Evolutionary conservation across 1,140 invertebrate genomes (phyloP).

Genomic region (Diorhabda elongata): DNA sequence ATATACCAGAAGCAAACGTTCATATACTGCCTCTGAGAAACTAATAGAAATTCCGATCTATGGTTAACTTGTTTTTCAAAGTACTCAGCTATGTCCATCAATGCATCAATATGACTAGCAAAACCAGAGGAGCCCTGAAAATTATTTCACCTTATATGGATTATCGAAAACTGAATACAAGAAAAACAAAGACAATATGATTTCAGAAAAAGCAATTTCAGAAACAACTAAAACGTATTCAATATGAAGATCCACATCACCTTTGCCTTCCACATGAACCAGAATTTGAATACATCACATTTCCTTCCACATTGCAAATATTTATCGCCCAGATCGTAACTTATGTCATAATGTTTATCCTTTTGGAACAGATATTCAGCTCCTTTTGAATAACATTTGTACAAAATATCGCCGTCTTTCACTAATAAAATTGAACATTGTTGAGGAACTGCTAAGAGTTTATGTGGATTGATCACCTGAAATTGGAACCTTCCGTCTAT

Average conservation of each 20-base stretch:
- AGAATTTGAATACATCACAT: constrained; percentile 67
- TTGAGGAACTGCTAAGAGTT: constrained; percentile 61
- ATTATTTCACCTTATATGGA: neutral
- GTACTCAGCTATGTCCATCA: constrained; percentile 50
- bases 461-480: constrained; percentile 62
- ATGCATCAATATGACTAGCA: constrained; percentile 54
- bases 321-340: constrained; percentile 63
- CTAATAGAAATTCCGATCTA: constrained; percentile 48
- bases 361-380: constrained; percentile 64
- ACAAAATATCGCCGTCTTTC: constrained; percentile 47
- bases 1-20: constrained; percentile 74
- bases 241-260: constrained; percentile 24
- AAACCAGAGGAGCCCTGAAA: constrained; percentile 52
- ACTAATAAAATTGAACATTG: constrained; percentile 62
- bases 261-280: constrained; percentile 66
- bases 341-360: constrained; percentile 64
- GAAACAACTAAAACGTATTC: neutral
- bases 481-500: neutral
- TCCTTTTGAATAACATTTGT: constrained; percentile 50
- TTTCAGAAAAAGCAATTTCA: neutral
- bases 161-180: constrained; percentile 1
- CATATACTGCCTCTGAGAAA: constrained; percentile 59
- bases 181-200: neutral
- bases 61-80: constrained; percentile 47
- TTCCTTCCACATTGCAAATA: constrained; percentile 65